phyloP scores from a whole-genome alignment of 2,113 vertebrate genomes.

The Tragelaphus buxtoni region DNA sequence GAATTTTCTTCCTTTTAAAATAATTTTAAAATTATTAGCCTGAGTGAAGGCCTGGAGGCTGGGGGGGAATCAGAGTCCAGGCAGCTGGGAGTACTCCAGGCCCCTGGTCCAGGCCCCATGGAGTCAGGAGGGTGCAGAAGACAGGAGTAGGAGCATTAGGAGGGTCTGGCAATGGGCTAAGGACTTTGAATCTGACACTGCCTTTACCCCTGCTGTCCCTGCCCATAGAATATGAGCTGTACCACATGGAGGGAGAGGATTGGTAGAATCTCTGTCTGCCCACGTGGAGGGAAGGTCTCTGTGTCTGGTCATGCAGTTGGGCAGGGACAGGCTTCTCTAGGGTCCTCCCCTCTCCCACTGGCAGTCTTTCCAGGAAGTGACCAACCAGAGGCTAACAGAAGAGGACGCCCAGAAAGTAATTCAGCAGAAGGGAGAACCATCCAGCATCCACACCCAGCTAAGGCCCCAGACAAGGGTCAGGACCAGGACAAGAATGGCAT shows the following conservation, averaged over 20 bases:
- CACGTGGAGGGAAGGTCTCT: accelerated
- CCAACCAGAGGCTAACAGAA: neutral
- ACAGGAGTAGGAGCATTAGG: neutral
- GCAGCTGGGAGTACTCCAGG: neutral
- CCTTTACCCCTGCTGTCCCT: neutral
- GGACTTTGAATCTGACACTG: neutral
- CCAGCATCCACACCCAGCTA: neutral
- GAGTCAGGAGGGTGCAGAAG: no score
- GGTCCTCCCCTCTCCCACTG: neutral
- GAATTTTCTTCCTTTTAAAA: neutral
- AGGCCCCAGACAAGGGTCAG: neutral
- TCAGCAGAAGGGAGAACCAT: neutral
- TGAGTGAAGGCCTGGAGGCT: neutral
- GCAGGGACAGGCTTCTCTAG: neutral
- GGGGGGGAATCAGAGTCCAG: neutral
- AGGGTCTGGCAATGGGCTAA: no score
- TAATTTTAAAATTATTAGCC: neutral
- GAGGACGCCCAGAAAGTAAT: neutral
- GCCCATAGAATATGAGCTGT: neutral
- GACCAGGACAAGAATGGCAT: neutral
- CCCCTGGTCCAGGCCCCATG: neutral
- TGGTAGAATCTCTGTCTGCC: neutral
- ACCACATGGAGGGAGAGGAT: neutral
- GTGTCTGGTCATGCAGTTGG: neutral
- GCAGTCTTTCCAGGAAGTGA: neutral